Evolutionary conservation across 1,140 invertebrate species (phyloP).

Genomic region (Eumeta japonica): DNA sequence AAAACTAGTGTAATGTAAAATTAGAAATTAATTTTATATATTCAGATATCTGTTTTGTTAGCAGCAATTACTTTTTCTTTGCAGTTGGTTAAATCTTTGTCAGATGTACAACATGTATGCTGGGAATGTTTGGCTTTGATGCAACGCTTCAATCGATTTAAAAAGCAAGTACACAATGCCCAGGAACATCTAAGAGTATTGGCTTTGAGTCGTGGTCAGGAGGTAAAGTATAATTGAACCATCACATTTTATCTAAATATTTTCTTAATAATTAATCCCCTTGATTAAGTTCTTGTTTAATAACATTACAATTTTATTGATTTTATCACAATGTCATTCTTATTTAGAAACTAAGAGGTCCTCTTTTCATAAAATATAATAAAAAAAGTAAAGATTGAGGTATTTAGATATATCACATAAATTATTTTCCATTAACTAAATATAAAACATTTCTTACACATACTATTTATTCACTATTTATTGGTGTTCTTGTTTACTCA

Average conservation of each 20-base stretch:
- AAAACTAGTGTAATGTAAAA: too few species aligned
- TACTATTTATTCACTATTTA: too few species aligned
- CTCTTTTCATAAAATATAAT: too few species aligned
- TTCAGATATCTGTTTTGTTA: too few species aligned
- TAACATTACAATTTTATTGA: too few species aligned
- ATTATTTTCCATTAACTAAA: too few species aligned
- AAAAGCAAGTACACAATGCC: constrained; percentile 35
- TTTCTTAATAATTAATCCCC: background rate
- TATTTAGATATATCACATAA: too few species aligned
- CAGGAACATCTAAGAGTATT: constrained; percentile 37
- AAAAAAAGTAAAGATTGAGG: too few species aligned
- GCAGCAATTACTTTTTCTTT: too few species aligned
- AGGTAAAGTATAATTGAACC: constrained; percentile 20
- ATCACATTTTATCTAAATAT: background rate
- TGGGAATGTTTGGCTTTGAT: constrained; percentile 43
- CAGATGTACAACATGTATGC: constrained; percentile 26
- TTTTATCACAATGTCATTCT: background rate
- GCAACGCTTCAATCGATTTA: constrained; percentile 30
- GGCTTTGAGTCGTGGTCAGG: constrained; percentile 29
- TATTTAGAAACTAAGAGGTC: background rate
- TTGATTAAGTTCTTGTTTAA: background rate
- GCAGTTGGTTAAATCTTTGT: constrained; percentile 23
- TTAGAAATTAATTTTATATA: too few species aligned
- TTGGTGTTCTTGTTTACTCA: too few species aligned
- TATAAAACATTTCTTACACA: too few species aligned